Evolutionary conservation across 2,888 invertebrate species (phyloP).

Genomic region (Phortica okadai): DNA sequence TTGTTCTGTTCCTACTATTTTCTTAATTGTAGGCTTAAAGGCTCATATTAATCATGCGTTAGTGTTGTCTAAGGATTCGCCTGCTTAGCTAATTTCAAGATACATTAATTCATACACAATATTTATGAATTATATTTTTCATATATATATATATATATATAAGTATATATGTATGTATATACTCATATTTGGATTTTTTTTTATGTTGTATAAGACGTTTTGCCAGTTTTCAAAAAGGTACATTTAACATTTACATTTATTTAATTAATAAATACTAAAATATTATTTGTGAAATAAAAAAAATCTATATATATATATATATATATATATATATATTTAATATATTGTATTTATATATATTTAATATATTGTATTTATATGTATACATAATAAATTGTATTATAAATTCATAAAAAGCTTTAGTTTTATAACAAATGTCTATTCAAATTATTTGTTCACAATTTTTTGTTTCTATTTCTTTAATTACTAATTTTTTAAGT

Average conservation of each 20-base stretch:
- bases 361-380: slow-evolving; percentile 15
- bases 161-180: background rate
- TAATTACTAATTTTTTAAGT: slow-evolving; percentile 13
- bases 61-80: too few relatives aligned
- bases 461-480: background rate
- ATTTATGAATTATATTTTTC: slow-evolving; percentile 7
- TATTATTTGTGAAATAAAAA: background rate
- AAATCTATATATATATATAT: slow-evolving; percentile 10
- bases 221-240: slow-evolving; percentile 40
- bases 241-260: slow-evolving; percentile 40
- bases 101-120: too few relatives aligned
- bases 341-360: background rate
- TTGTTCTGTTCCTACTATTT: too few relatives aligned
- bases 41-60: too few relatives aligned
- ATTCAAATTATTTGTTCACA: too few relatives aligned
- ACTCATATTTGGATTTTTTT: background rate
- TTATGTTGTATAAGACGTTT: slow-evolving; percentile 37
- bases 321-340: slow-evolving; percentile 34
- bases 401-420: slow-evolving; percentile 31
- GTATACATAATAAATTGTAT: background rate
- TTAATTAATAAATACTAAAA: slow-evolving; percentile 5
- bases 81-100: too few relatives aligned
- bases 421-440: background rate
- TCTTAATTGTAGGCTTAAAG: too few relatives aligned
- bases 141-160: background rate